These are phyloP conservation scores for Drosophila falleni DNA, from an alignment of 2,888 invertebrate genomes.

Conservation along the genomic window DNA sequence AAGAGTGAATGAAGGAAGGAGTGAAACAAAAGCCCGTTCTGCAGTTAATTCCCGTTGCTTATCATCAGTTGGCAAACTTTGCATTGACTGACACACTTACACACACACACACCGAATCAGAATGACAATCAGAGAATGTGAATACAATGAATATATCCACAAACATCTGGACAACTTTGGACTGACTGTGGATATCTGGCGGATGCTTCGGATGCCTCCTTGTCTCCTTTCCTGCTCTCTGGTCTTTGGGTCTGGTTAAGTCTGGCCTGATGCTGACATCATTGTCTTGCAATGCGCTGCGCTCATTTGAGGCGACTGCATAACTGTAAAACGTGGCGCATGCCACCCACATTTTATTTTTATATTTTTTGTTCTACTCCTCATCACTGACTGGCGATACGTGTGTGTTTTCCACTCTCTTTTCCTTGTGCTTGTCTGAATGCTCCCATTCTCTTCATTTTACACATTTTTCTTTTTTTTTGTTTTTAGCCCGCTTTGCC, in stretches of 20 bases:
- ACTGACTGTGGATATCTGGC: constrained; percentile 42
- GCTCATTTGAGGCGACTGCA: constrained; percentile 69
- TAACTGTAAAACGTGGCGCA: constrained; percentile 45
- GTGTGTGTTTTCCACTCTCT: constrained; percentile 26
- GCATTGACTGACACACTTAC: constrained; percentile 61
- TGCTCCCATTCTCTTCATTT: constrained; percentile 56
- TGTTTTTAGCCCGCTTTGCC: constrained; percentile 16
- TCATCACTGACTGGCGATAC: constrained; percentile 11
- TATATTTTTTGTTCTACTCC: constrained; percentile 5
- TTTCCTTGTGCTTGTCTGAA: constrained; percentile 13
- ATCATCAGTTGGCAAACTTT: constrained; percentile 73
- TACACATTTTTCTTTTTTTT: constrained; percentile 44
- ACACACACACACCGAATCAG: constrained; percentile 3
- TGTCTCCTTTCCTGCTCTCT: constrained; percentile 13
- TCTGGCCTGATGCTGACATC: constrained; percentile 70
- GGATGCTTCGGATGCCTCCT: constrained; percentile 41
- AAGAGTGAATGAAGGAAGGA: neutral
- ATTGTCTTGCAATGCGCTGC: constrained; percentile 74
- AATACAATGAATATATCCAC: constrained; percentile 62
- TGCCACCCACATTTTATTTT: constrained; percentile 36
- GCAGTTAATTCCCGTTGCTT: constrained; percentile 74
- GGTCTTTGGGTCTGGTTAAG: constrained; percentile 38
- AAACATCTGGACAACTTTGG: constrained; percentile 56
- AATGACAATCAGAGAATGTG: constrained; percentile 51
- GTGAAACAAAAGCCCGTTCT: constrained; percentile 29